phyloP scores from a whole-genome alignment of 2,797 vertebrate species.

The Fringilla coelebs region DNA sequence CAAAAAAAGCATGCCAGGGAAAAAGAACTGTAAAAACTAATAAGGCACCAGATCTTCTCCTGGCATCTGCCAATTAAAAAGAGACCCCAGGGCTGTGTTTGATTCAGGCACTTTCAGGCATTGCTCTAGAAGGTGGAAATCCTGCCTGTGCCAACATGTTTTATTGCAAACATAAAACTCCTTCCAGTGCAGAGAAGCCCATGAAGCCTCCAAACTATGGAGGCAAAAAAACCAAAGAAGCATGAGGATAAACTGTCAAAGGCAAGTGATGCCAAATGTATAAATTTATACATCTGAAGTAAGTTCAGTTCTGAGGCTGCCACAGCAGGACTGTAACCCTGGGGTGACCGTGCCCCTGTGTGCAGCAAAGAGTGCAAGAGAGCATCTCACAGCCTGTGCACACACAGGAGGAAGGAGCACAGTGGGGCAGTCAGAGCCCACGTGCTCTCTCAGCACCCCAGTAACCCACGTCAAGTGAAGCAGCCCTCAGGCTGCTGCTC shows the following conservation, averaged over 20 bases:
- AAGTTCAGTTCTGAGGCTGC: neutral
- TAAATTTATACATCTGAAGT: neutral
- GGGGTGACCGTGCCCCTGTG: fast-evolving
- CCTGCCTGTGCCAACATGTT: neutral
- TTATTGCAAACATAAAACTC: neutral
- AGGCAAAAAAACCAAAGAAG: neutral
- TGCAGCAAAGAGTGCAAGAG: neutral
- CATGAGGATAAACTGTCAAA: neutral
- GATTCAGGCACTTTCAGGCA: neutral
- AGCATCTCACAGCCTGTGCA: neutral
- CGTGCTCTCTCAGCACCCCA: neutral
- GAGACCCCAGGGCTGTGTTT: neutral
- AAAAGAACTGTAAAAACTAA: neutral
- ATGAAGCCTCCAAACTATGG: neutral
- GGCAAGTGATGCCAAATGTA: neutral
- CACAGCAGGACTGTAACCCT: neutral
- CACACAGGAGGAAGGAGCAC: neutral
- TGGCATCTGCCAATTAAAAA: neutral
- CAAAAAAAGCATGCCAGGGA: neutral
- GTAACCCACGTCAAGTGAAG: fast-evolving
- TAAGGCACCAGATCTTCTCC: neutral
- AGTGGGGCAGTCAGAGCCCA: neutral
- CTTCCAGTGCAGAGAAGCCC: neutral
- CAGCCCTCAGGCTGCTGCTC: neutral
- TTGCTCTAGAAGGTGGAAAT: neutral